These are phyloP conservation scores for Enteromius trimaculatus DNA, from an alignment of 2,797 vertebrate species.

Conservation along the genomic window DNA sequence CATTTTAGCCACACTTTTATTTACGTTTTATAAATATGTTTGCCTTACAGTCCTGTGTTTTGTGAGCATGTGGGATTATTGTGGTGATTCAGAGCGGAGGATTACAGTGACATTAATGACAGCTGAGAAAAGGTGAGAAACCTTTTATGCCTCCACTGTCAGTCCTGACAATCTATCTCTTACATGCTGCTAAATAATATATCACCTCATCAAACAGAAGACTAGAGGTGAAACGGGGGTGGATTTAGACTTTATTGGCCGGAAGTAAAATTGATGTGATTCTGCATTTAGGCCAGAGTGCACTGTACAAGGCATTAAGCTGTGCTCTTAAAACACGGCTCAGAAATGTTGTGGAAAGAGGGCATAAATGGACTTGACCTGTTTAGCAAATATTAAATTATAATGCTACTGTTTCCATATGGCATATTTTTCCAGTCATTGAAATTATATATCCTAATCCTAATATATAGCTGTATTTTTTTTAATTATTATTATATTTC, in stretches of 20 bases:
- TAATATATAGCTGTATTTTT: no score
- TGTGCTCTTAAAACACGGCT: neutral
- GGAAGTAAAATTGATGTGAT: slow-evolving; percentile 28
- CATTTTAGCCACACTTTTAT: neutral
- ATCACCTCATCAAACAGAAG: slow-evolving; percentile 28
- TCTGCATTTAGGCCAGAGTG: slow-evolving; percentile 20
- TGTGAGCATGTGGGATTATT: neutral
- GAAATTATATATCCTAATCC: no score
- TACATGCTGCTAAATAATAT: slow-evolving; percentile 40
- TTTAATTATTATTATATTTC: no score
- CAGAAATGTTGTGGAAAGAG: neutral
- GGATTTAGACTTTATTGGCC: slow-evolving; percentile 27
- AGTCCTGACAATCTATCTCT: slow-evolving; percentile 26
- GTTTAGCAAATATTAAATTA: slow-evolving; percentile 4
- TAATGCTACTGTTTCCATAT: slow-evolving; percentile 5
- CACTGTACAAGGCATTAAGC: neutral
- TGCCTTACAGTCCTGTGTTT: neutral
- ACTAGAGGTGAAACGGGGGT: slow-evolving; percentile 29
- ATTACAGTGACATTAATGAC: neutral
- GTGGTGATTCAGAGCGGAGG: neutral
- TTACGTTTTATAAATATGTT: neutral
- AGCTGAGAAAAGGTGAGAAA: slow-evolving; percentile 9
- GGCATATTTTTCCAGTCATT: neutral
- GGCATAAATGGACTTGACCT: slow-evolving; percentile 3
- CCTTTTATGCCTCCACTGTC: neutral